Conservation (phyloP, 1,140 invertebrate species). For the Eriosoma lanigerum region DNA sequence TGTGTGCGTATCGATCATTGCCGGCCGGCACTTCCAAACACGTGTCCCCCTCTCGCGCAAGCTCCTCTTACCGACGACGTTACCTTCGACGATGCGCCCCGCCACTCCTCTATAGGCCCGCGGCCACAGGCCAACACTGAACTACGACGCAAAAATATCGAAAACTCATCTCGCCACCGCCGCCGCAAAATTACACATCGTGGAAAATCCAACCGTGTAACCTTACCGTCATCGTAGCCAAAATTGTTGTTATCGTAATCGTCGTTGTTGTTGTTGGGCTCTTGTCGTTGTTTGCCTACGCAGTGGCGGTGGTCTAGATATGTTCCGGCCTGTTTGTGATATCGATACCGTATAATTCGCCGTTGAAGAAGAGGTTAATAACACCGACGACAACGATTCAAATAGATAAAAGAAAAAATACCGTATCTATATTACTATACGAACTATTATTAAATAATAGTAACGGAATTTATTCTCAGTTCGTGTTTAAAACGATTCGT, state of each 20-base stretch:
- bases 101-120: not conserved
- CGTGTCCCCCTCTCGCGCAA: slow-evolving; percentile 20
- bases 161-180: not conserved
- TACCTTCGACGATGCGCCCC: not conserved
- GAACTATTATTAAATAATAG: not conserved
- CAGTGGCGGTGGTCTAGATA: not conserved
- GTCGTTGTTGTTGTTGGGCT: not conserved
- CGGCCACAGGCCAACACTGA: not conserved
- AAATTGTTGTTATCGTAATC: not conserved
- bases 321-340: slow-evolving; percentile 44
- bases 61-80: not conserved
- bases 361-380: slow-evolving; percentile 19
- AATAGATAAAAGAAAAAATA: not conserved
- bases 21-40: slow-evolving; percentile 25
- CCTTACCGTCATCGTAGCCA: slow-evolving; percentile 16
- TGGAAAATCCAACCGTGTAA: not conserved
- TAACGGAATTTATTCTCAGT: too few relatives aligned
- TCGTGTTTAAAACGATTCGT: too few relatives aligned
- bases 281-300: not conserved
- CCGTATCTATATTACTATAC: not conserved
- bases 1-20: slow-evolving; percentile 24
- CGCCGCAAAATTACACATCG: not conserved
- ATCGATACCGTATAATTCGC: slow-evolving; percentile 47
- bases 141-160: slow-evolving; percentile 35
- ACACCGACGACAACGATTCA: not conserved